A percentile compares a stretch with the other conserved stretches of the same genome.
phyloP scores from a whole-genome alignment of 2,113 vertebrate species.

The Aspiorhynchus laticeps region DNA sequence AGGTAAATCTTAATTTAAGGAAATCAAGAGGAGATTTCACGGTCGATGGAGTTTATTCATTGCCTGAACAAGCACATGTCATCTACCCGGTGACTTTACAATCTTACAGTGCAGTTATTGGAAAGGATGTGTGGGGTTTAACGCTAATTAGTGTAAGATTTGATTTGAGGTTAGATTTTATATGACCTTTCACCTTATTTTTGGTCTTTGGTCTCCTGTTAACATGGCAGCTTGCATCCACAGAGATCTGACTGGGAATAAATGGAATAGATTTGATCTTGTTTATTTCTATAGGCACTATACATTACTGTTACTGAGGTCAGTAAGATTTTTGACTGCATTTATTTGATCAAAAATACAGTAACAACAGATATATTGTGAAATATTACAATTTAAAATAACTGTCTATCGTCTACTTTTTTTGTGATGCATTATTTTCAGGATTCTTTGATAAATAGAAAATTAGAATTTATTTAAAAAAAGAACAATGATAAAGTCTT shows the following conservation, averaged over 20 bases:
- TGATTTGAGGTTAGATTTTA: background rate
- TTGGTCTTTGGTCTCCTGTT: background rate
- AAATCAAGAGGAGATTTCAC: background rate
- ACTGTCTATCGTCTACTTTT: too few species aligned
- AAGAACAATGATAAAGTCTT: background rate
- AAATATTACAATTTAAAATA: background rate
- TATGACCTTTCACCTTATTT: background rate
- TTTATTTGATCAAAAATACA: background rate
- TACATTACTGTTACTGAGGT: background rate
- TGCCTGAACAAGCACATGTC: conserved; percentile 5
- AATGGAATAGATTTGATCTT: background rate
- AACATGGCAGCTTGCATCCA: background rate
- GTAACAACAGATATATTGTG: background rate
- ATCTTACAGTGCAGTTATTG: background rate
- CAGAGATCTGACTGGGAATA: background rate
- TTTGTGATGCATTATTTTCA: too few species aligned
- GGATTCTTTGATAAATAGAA: background rate
- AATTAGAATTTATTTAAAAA: background rate
- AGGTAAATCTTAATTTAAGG: background rate
- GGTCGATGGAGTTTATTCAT: background rate
- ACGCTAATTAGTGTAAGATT: background rate
- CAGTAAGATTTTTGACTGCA: background rate
- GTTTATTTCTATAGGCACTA: background rate
- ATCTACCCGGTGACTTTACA: background rate
- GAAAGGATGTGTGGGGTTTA: conserved; percentile 7